Base-by-base conservation (phyloP, 2,113 vertebrate genomes). In the Tonatia bakeri region DNA sequence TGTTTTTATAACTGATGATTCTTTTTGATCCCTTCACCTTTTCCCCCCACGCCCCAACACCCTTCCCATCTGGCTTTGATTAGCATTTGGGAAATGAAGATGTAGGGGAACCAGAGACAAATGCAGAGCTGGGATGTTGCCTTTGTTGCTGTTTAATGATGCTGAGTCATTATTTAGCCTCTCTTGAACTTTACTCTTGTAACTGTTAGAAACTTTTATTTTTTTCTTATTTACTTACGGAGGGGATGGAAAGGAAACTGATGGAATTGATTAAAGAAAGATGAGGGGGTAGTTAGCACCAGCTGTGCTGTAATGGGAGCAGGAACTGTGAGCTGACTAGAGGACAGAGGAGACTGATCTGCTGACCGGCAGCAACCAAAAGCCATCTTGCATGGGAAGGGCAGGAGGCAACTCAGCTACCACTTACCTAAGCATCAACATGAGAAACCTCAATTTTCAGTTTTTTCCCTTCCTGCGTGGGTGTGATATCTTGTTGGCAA, bases 131-230 rank as follows among this genome's bases (percentile, higher is more conserved):
- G 24, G n/a, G 10, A 52, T 92, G 40, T 85, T 89, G 7, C 43
- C 64, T 85, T 94, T 94, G 72, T 91, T 94, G 67, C 33, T 95
- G 79, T 45, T 93, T 94, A 91, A 83, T 87, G 56, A 80, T 86
- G 65, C 54, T 86, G 31, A 89, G 33, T 87, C 52, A 70, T 86
- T 84, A 22, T 67, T 94, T 91, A 75, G 40, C 61, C 17, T 90
- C 14, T 80, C 40, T 84, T 79, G 75, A 87, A 80, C 77, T 94
- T 97, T 85, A 47, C 31, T 95, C 67, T 93, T 90, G 89, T 88
- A 82, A 91, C 28, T 79, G 59, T 72, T 83, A 87, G 36, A 84
- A 54, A 50, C 36, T 72, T 94, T 73, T 22, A 73, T 43, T 85
- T 61, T 72, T 31, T 10, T n/a, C 40, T 95, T 28, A 52, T 80